These are phyloP conservation scores for Pseudochromis fuscus DNA, from an alignment of 2,797 vertebrate genomes.

Conservation along the genomic window DNA sequence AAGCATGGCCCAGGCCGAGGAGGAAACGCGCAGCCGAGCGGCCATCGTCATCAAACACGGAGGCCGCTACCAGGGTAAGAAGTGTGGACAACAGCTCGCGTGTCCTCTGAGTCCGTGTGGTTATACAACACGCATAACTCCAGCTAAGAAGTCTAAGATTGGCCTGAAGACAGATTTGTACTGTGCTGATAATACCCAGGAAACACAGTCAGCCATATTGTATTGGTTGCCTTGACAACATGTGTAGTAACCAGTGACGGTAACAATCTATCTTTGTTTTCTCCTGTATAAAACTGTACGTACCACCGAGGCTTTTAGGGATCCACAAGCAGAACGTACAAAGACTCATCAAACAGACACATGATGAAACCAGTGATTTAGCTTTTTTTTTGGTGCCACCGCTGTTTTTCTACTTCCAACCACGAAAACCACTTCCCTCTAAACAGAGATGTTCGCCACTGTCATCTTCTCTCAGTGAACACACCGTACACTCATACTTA, in stretches of 20 bases:
- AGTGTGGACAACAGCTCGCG: background rate
- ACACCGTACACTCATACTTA: background rate
- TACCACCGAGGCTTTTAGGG: no score
- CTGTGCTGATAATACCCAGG: slow-evolving; percentile 37
- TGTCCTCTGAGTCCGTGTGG: background rate
- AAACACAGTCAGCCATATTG: slow-evolving; percentile 59
- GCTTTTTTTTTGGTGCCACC: background rate
- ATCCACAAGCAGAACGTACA: background rate
- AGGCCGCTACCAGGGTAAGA: slow-evolving; percentile 88
- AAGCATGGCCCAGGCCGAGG: slow-evolving; percentile 93
- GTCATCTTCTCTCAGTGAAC: slow-evolving; percentile 29
- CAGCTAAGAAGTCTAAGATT: slow-evolving; percentile 35
- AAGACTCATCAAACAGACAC: background rate
- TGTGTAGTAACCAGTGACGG: slow-evolving; percentile 53
- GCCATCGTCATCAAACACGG: slow-evolving; percentile 94
- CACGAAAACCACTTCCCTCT: slow-evolving; percentile 69
- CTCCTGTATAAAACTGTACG: background rate
- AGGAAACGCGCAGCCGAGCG: slow-evolving; percentile 91
- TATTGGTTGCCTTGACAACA: slow-evolving; percentile 60
- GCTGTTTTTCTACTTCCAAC: slow-evolving; percentile 40
- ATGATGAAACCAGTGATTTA: slow-evolving; percentile 32
- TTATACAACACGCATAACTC: slow-evolving; percentile 48
- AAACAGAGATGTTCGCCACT: slow-evolving; percentile 30
- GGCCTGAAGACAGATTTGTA: slow-evolving; percentile 60
- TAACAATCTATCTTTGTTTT: slow-evolving; percentile 32